A percentile compares a stretch with the other conserved stretches of the same genome.
phyloP scores from a whole-genome alignment of 2,797 vertebrate species.

The Sternotherus odoratus region DNA sequence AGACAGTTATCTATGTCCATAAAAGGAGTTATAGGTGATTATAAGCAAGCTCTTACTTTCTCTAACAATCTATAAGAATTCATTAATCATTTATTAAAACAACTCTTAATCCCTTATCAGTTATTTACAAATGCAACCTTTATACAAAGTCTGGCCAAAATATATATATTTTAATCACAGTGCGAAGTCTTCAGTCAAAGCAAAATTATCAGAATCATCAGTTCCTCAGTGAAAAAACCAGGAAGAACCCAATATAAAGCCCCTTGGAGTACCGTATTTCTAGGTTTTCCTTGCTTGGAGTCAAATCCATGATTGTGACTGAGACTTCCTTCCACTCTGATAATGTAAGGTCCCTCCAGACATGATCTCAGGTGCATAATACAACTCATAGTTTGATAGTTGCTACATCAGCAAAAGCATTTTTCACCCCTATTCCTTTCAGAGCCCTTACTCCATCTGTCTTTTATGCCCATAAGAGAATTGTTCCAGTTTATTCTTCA shows the following conservation, averaged over 20 bases:
- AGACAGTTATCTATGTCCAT: neutral
- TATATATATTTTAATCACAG: neutral
- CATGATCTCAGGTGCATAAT: neutral
- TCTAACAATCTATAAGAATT: conserved; percentile 3
- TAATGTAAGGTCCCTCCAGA: neutral
- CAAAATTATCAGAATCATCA: neutral
- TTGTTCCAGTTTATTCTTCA: fast-evolving
- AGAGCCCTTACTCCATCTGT: fast-evolving
- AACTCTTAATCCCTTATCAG: neutral
- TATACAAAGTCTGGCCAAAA: neutral
- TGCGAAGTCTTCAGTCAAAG: too few species aligned
- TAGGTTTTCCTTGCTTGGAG: neutral
- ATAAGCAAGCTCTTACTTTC: conserved; percentile 40
- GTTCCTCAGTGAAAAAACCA: neutral
- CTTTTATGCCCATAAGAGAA: neutral
- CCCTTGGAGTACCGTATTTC: neutral
- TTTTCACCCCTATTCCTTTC: neutral
- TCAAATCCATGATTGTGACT: neutral
- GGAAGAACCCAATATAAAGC: neutral
- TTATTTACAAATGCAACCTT: conserved; percentile 13
- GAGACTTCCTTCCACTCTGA: neutral
- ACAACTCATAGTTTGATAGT: neutral
- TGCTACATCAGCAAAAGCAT: neutral
- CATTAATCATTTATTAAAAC: neutral
- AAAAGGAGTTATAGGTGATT: conserved; percentile 2